Base-by-base conservation (phyloP, 2,113 vertebrate species). In the Cephalopterus ornatus region DNA sequence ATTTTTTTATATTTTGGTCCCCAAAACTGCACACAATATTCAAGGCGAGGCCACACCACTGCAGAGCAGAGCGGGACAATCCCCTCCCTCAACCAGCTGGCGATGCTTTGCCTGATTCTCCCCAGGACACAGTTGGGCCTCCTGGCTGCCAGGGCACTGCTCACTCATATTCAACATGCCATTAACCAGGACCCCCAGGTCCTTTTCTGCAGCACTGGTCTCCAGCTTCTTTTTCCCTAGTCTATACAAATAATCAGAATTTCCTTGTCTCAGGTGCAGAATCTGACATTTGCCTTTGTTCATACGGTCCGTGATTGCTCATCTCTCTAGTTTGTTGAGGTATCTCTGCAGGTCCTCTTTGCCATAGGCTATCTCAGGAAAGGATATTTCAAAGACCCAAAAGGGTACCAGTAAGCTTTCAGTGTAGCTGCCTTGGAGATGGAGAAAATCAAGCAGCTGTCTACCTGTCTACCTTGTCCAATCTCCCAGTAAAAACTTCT, bases 21-120 rank as follows among this genome's bases (percentile, higher is more conserved):
- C 15, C 21, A 30, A 30, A 83, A 26, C 8, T 23, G 19, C 12
- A 27, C 32, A 14, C 55, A 61, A 32, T 3, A 11, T 66, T 52
- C 0, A 4, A 44, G 26, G 21, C 32, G 56, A 62, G 46, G 6
- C 32, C 0, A 0, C 16, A 12, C 12, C 56, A 37, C 11, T 1
- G 1, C 63, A 68, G n/a, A 59, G 44, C 21, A 73, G 39, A 53
- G 46, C 1, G 0, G 27, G 33, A 53, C 33, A 63, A 33, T 53
- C 17, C 8, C 8, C 17, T 53, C 22, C 17, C 33, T 53, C 8
- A 3, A 11, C 37, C 0, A 0, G 16, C 8, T 72, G 35, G 15
- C 3, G 1, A n/a, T 71, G 67, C 37, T 72, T 26, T 14, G 9
- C 46, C 32, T 14, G 33, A 44, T 72, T 27, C 3, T 1, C 18